Evolutionary conservation across 92 coral and sea anemone species (phyloP), one percentile per base, ranked within the genome.

Genomic region (Porites divaricata): DNA sequence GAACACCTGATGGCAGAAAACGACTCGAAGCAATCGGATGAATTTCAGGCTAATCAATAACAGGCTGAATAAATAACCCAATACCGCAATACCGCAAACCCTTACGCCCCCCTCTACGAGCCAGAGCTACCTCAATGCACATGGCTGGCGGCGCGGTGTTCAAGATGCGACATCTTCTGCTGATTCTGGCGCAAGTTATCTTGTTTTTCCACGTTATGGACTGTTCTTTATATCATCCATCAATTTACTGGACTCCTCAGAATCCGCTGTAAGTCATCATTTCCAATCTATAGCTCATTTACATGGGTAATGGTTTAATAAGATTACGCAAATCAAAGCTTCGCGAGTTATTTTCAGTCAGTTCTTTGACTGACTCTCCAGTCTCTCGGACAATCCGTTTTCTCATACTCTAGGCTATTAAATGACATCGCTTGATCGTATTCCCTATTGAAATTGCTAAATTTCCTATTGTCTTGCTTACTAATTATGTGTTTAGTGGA

Each of bases 171-270:
- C 45, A 51, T 17, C 52, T 41, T 59, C 52, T 50, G 28, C 65
- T 79, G 19, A 45, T 67, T 81, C 76, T 81, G 76, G 82, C 73
- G 63, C 67, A 25, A 8, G 16, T 85, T 56, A 81, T 83, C 76
- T 48, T 90, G 22, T 64, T 78, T 64, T 80, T 93, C 76, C 71
- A 77, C 58, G 84, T 86, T 65, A 70, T 89, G 52, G 81, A 63
- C 68, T 73, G 88, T 8, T 84, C 86, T 1, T 90, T 90, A 8
- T 93, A 88, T 74, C 96, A 88, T 74, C 96, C 96, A 6, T 88
- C 96, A 35, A 77, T 93, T 16, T 92, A 90, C 63, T 93, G 96
- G 96, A 84, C 92, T 61, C 94, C 96, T 26, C 92, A 91, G 12
- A 93, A 93, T 84, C 96, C 93, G 17, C 81, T 90, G 96, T 93